Evolutionary conservation across 2,888 invertebrate species (phyloP).

Genomic region (Xestia c-nigrum): DNA sequence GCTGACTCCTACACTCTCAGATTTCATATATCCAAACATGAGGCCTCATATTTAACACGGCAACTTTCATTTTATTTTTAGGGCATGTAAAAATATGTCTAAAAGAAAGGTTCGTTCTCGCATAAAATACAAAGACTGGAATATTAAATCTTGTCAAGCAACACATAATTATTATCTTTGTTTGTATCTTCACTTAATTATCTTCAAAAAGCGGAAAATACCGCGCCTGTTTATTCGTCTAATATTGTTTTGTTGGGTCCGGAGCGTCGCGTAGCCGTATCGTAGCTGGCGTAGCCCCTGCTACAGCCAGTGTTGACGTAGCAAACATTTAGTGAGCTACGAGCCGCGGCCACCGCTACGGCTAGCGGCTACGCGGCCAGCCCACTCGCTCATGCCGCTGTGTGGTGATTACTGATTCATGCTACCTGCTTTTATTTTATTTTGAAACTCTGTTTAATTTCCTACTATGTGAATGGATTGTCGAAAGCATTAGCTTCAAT

Average conservation of each 20-base stretch:
- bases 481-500: slow-evolving; percentile 5
- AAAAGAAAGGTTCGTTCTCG: slow-evolving; percentile 3
- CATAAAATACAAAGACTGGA: slow-evolving; percentile 33
- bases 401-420: slow-evolving; percentile 26
- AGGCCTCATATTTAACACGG: slow-evolving; percentile 61
- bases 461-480: slow-evolving; percentile 12
- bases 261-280: slow-evolving; percentile 43
- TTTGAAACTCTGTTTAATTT: slow-evolving; percentile 15
- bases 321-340: slow-evolving; percentile 70
- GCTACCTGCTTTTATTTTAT: slow-evolving; percentile 26
- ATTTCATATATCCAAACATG: slow-evolving; percentile 71
- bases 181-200: slow-evolving; percentile 58
- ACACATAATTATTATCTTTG: slow-evolving; percentile 43
- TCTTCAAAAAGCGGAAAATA: slow-evolving; percentile 43
- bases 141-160: slow-evolving; percentile 35
- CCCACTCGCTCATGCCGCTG: slow-evolving; percentile 19
- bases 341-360: slow-evolving; percentile 54
- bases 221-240: slow-evolving; percentile 43
- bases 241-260: slow-evolving; percentile 52
- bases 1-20: slow-evolving; percentile 72
- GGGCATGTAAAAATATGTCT: neutral
- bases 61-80: slow-evolving; percentile 45
- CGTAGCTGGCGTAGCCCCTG: slow-evolving; percentile 53
- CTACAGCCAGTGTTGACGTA: slow-evolving; percentile 70
- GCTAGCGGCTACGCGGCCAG: slow-evolving; percentile 38